Evolutionary conservation across 2,888 invertebrate species (phyloP), one percentile per base, ranked within the genome.

Genomic region (Clusia tigrina): DNA sequence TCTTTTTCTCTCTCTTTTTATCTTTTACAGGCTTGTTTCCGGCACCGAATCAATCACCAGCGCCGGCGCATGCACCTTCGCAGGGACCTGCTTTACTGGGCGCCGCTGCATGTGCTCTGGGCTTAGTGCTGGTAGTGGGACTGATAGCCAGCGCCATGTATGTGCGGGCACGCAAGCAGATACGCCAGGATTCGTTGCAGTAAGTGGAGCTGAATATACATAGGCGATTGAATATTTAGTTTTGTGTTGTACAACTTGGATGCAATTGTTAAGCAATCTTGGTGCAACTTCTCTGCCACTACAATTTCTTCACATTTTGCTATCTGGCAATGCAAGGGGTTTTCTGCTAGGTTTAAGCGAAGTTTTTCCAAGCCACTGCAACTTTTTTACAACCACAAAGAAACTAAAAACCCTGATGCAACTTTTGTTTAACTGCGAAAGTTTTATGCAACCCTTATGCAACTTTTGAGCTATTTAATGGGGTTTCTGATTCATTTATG

Each of bases 41-140:
- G 46, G 86, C 89, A 56, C 89, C 89, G 77, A 93, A 91, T 78
- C 91, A 91, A 72, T 90, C 91, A 86, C 91, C 82, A 1, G 88
- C 82, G 5, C 83, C 91, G 58, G 90, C 90, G 51, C 89, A 91
- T 3, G 91, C 82, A 10, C 82, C 81, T 6, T 87, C 87, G 25
- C 87, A 90, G 17, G 88, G 89, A 22, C 89, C 90, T 1, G 90
- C 91, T 1, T 83, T 93, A 64, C 90, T 94, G 77, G 90, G 94
- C 2, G 93, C 93, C 0, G 91, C 93, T 0, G 93, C 92, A 38
- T 92, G 92, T 83, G 93, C 93, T 0, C 89, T 92, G 59, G 92
- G 82, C 10, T 68, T 83, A 65, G 82, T 83, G 12, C 64, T 83
- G 58, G 81, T 78, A 60, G 80, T 83, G 46, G 81, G 82, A 12